Evolutionary conservation across 2,888 invertebrate species (phyloP).

Genomic region (Sphaerophoria rueppellii): DNA sequence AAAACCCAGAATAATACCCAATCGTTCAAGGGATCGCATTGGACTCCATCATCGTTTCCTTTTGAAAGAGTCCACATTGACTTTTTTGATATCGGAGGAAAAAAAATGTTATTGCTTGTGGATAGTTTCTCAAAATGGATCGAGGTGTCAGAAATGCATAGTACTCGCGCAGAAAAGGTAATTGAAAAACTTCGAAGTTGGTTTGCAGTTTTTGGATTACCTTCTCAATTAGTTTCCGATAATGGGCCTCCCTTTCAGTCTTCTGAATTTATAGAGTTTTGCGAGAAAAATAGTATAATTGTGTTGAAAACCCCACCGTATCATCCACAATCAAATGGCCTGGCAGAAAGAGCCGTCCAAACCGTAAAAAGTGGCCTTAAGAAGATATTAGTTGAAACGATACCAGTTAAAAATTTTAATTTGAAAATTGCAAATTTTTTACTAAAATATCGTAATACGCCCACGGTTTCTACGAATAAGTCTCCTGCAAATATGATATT

Average conservation of each 20-base stretch:
- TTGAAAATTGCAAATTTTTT: no score
- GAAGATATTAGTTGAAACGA: no score
- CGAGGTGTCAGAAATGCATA: background rate
- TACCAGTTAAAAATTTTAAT: no score
- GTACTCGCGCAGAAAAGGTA: background rate
- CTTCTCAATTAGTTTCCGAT: background rate
- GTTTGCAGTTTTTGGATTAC: background rate
- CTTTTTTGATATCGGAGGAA: conserved; percentile 1
- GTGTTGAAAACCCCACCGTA: background rate
- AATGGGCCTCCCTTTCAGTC: conserved; percentile 3
- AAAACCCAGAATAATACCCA: no score
- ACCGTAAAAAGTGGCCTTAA: no score
- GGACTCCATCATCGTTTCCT: background rate
- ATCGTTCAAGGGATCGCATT: background rate
- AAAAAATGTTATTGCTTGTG: background rate
- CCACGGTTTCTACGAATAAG: conserved; percentile 5
- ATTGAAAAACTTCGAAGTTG: conserved; percentile 2
- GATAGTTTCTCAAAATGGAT: conserved; percentile 11
- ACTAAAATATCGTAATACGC: conserved; percentile 33
- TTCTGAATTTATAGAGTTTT: conserved; percentile 1
- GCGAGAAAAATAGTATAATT: background rate
- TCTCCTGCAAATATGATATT: conserved; percentile 31
- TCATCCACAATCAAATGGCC: conserved; percentile 7
- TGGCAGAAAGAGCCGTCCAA: background rate
- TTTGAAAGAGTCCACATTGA: conserved; percentile 9